Evolutionary conservation across 2,797 vertebrate species (phyloP).

Genomic region (Vespertilio murinus): DNA sequence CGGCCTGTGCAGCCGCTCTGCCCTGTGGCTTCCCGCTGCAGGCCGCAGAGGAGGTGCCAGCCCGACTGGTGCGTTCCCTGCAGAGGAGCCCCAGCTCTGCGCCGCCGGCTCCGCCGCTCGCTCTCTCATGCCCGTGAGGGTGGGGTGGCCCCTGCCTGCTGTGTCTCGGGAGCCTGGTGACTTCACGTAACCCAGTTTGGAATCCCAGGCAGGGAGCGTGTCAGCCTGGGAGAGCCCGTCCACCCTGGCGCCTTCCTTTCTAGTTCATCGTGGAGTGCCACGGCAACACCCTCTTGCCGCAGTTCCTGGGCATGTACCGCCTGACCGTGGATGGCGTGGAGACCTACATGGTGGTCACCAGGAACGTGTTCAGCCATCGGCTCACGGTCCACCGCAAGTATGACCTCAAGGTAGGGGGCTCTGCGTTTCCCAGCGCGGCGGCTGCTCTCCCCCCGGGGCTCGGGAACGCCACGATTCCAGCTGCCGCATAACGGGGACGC

Average conservation of each 20-base stretch:
- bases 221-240: neutral
- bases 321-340: slow-evolving; percentile 95
- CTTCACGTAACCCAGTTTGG: neutral
- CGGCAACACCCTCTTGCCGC: slow-evolving; percentile 94
- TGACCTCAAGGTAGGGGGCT: slow-evolving; percentile 91
- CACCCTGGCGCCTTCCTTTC: neutral
- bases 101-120: neutral
- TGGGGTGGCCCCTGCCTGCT: accelerated
- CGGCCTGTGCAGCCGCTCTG: neutral
- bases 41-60: neutral
- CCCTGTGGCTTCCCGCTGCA: neutral
- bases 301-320: slow-evolving; percentile 97
- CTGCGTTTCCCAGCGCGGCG: neutral
- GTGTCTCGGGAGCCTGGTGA: neutral
- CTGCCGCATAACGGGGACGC: neutral
- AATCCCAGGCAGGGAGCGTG: neutral
- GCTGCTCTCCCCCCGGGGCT: too few relatives aligned
- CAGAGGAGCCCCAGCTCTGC: neutral
- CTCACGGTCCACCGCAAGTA: slow-evolving; percentile 95
- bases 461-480: accelerated
- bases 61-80: neutral
- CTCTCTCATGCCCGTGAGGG: neutral
- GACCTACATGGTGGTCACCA: slow-evolving; percentile 97
- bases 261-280: slow-evolving; percentile 98
- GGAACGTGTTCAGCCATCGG: slow-evolving; percentile 95